Base-by-base conservation (phyloP, 2,113 vertebrate genomes). In the Serranochromis macrocephalus region DNA sequence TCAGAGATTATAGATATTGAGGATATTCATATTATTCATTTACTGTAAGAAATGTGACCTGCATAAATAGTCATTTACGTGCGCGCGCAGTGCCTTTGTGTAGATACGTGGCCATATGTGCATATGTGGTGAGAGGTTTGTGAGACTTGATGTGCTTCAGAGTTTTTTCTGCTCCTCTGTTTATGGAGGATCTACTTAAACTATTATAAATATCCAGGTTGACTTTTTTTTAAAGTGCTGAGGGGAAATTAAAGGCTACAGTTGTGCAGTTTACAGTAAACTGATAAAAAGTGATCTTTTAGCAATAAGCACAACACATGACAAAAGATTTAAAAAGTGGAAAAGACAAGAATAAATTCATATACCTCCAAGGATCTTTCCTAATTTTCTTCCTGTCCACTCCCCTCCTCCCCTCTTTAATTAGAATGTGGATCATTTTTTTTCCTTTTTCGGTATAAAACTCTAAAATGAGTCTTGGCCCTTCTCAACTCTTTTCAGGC, bases 171-270 rank as follows among this genome's bases (percentile, higher is more conserved):
- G 57, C 81, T 80, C 14, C 66, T 66, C 36, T 83, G 79, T 88
- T 68, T 80, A 31, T 53, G 71, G 13, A 33, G 17, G 47, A 82
- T 16, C 93, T 93, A 94, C 94, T 97, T 97, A 96, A 96, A 96
- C 96, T 96, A 96, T 96, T 96, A 96, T 94, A 95, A 93, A 93
- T 94, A 97, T 96, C 12, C 12, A 9, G 5, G 55, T 86, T 75
- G 40, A 19, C 6, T 21, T 38, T 13, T 36, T 66, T 38, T 38
- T 9, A 82, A 80, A 87, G 3, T 9, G 11, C 51, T 9, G 13
- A 55, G 83, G 82, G 90, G 96, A 95, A 21, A 68, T 38, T 55
- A 16, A 84, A 3, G 0, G 29, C 17, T 21, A 63, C 55, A 9
- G 21, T 16, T 40, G 31, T 79, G 19, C 42, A 45, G 79, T 53